These are phyloP conservation scores for Poecilia velifera DNA, from an alignment of 2,797 vertebrate species.

Conservation along the genomic window DNA sequence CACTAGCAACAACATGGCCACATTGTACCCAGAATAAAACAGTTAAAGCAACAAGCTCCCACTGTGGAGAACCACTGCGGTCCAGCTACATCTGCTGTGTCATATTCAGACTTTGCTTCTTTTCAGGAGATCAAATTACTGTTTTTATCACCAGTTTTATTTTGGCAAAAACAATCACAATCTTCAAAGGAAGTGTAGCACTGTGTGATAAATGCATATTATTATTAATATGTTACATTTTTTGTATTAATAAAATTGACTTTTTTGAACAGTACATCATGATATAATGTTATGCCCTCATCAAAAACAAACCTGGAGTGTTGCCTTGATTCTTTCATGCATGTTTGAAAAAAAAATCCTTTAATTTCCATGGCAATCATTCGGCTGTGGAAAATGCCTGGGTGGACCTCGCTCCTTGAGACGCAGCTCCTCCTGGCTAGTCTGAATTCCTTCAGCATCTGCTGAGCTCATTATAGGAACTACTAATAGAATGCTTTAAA, in stretches of 20 bases:
- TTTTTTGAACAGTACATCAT: too few species aligned
- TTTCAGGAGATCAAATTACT: background rate
- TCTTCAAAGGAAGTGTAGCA: background rate
- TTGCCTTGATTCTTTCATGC: too few species aligned
- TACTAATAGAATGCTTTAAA: too few species aligned
- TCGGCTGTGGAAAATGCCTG: too few species aligned
- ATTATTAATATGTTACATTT: background rate
- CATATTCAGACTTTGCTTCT: constrained; percentile 10
- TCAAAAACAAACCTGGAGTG: too few species aligned
- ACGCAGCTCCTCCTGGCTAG: too few species aligned
- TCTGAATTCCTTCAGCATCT: too few species aligned
- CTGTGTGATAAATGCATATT: background rate
- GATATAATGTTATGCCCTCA: too few species aligned
- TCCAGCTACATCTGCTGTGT: background rate
- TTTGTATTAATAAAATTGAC: background rate
- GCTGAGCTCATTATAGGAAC: too few species aligned
- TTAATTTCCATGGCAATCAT: too few species aligned
- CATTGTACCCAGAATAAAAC: constrained; percentile 33
- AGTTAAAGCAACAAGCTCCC: constrained; percentile 40
- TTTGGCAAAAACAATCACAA: background rate
- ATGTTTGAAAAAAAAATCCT: too few species aligned
- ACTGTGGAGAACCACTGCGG: constrained; percentile 16
- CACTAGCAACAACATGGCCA: constrained; percentile 34
- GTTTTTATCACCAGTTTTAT: background rate
- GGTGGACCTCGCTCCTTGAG: too few species aligned